Evolutionary conservation across 1,140 invertebrate species (phyloP).

Genomic region (Neelides sp.): DNA sequence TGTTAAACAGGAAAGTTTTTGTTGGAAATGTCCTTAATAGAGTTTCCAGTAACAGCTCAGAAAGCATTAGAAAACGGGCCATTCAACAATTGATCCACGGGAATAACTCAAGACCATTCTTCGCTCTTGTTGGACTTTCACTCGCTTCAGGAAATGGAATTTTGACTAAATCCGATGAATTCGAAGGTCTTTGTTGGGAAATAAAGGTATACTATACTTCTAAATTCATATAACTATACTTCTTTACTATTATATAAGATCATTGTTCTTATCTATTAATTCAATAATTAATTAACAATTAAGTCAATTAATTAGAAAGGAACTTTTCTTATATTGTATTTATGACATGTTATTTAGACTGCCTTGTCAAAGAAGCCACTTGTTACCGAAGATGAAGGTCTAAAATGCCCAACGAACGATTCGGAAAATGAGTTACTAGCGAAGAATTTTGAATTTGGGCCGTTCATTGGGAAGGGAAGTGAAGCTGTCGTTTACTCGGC

Average conservation of each 20-base stretch:
- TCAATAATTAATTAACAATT: neutral
- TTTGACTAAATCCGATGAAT: conserved; percentile 63
- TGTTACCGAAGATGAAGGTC: conserved; percentile 8
- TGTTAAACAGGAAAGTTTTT: conserved; percentile 41
- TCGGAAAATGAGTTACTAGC: conserved; percentile 4
- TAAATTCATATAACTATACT: too few species aligned
- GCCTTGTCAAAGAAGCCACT: conserved; percentile 9
- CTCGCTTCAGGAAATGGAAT: conserved; percentile 55
- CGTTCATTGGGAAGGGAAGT: conserved; percentile 58
- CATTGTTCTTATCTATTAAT: neutral
- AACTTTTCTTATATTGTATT: too few species aligned
- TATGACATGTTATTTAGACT: conserved; percentile 14
- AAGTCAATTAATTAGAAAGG: too few species aligned
- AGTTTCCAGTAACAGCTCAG: conserved; percentile 50
- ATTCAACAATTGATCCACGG: conserved; percentile 51
- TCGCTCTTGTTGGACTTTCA: conserved; percentile 60
- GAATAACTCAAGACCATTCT: conserved; percentile 53
- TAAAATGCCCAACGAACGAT: neutral
- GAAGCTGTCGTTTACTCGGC: conserved; percentile 69
- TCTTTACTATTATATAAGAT: too few species aligned
- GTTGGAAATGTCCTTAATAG: conserved; percentile 55
- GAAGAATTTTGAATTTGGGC: conserved; percentile 15
- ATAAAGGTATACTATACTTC: conserved; percentile 45
- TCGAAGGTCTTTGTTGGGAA: conserved; percentile 64
- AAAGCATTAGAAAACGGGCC: conserved; percentile 47